Conservation (phyloP, 2,797 vertebrate genomes). For the Heterohyrax brucei region DNA sequence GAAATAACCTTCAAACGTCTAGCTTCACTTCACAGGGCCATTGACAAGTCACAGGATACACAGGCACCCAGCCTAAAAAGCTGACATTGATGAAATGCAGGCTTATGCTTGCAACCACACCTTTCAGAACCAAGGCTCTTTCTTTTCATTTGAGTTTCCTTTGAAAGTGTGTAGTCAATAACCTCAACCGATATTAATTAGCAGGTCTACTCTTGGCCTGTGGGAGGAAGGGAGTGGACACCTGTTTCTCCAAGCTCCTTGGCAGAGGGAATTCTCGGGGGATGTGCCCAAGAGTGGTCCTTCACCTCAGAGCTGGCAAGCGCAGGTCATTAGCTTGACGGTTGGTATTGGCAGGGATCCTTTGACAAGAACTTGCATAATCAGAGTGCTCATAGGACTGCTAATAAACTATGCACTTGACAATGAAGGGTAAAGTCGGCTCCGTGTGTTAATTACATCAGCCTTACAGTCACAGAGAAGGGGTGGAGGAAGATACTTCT, state of each 20-base stretch:
- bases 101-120: not conserved
- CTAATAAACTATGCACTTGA: slow-evolving; percentile 75
- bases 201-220: not conserved
- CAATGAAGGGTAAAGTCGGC: slow-evolving; percentile 80
- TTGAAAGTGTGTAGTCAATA: slow-evolving; percentile 59
- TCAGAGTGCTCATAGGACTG: slow-evolving; percentile 59
- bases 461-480: slow-evolving; percentile 26
- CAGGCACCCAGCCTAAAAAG: slow-evolving; percentile 1
- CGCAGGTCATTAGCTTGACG: slow-evolving; percentile 68
- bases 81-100: slow-evolving; percentile 59
- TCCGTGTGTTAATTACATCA: slow-evolving; percentile 72
- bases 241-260: slow-evolving; percentile 46
- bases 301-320: slow-evolving; percentile 77
- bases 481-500: slow-evolving; percentile 52
- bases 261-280: not conserved
- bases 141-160: slow-evolving; percentile 51
- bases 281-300: slow-evolving; percentile 6
- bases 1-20: slow-evolving; percentile 80
- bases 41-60: slow-evolving; percentile 60
- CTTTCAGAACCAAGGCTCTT: slow-evolving; percentile 68
- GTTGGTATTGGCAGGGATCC: slow-evolving; percentile 71
- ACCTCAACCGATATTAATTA: slow-evolving; percentile 58
- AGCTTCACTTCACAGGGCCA: slow-evolving; percentile 74
- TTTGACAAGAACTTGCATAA: slow-evolving; percentile 70
- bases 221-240: slow-evolving; percentile 19